Conservation (phyloP, 2,797 vertebrate species). For the Hapalemur alaotrensis region DNA sequence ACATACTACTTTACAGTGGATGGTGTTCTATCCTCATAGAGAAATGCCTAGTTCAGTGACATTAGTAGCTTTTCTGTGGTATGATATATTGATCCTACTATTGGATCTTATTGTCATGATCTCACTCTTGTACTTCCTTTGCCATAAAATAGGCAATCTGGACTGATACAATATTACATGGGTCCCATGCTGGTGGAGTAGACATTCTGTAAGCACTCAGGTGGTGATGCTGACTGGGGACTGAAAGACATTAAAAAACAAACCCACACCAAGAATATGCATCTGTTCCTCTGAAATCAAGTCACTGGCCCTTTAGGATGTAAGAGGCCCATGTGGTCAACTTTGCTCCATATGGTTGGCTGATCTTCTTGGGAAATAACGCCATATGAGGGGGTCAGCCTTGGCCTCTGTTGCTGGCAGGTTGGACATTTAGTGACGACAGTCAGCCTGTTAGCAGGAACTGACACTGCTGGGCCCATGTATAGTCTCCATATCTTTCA, state of each 20-base stretch:
- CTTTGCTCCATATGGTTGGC: background rate
- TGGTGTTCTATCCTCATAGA: background rate
- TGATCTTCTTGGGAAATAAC: background rate
- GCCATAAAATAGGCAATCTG: background rate
- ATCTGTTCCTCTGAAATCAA: background rate
- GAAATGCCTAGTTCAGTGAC: background rate
- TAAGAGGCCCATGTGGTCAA: background rate
- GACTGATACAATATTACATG: background rate
- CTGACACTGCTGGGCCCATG: background rate
- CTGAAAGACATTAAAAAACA: background rate
- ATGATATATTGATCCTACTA: background rate
- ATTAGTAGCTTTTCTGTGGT: background rate
- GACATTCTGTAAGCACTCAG: background rate
- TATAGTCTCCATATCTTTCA: background rate
- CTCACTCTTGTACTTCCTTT: background rate
- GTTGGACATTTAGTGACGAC: background rate
- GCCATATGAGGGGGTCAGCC: background rate
- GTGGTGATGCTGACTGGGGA: background rate
- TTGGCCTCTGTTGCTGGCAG: background rate
- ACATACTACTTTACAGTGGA: background rate
- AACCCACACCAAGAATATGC: background rate
- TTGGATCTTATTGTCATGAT: background rate
- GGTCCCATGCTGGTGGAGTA: background rate
- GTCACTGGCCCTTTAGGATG: background rate
- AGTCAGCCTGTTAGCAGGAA: background rate